phyloP scores from a whole-genome alignment of 2,888 invertebrate genomes.

The Sphecodes monilicornis region DNA sequence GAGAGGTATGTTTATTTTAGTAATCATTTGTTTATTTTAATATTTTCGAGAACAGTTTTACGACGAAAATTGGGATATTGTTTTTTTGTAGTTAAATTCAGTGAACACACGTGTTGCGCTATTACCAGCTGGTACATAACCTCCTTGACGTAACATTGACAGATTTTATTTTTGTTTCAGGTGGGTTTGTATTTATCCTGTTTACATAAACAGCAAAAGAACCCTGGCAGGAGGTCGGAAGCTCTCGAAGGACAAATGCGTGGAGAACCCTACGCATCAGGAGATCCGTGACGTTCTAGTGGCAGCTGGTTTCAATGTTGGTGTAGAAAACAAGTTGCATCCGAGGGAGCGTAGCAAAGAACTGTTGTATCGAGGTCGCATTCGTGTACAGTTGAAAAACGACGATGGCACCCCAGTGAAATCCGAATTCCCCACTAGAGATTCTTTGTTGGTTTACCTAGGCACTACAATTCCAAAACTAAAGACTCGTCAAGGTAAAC shows the following conservation, averaged over 20 bases:
- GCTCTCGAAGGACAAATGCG: conserved; percentile 93
- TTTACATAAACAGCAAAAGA: conserved; percentile 97
- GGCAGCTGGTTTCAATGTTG: conserved; percentile 93
- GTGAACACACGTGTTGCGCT: neutral
- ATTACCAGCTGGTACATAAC: conserved; percentile 62
- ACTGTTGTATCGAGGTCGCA: conserved; percentile 92
- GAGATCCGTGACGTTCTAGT: conserved; percentile 97
- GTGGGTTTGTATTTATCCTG: conserved; percentile 99
- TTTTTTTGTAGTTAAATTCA: neutral
- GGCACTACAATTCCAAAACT: conserved; percentile 96
- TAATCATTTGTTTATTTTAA: neutral
- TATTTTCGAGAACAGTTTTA: neutral
- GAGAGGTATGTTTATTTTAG: conserved; percentile 87
- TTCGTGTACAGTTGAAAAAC: conserved; percentile 96
- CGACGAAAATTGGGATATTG: neutral
- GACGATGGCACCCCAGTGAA: conserved; percentile 93
- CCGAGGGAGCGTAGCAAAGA: conserved; percentile 97
- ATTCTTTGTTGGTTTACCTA: conserved; percentile 91
- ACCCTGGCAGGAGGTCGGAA: conserved; percentile 95
- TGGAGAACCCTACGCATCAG: conserved; percentile 97
- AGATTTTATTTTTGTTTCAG: conserved; percentile 84
- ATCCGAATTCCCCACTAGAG: conserved; percentile 90
- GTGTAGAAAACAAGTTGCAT: conserved; percentile 97
- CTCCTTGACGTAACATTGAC: conserved; percentile 49
- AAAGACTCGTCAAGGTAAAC: conserved; percentile 90